Base-by-base conservation (phyloP, 2,888 invertebrate genomes). In the Drosophila paramelanica region DNA sequence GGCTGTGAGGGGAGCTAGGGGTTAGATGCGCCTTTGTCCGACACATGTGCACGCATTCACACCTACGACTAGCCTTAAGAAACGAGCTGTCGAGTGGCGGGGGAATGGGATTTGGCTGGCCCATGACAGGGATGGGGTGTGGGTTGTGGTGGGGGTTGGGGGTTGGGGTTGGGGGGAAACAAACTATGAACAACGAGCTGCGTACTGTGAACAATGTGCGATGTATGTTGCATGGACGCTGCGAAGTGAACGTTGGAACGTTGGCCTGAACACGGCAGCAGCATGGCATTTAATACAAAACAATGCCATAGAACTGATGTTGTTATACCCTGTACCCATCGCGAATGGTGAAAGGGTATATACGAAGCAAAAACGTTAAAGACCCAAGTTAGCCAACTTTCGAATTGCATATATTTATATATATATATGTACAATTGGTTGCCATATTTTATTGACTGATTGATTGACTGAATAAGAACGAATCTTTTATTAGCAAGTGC, bases 11-110 rank as follows among this genome's bases (percentile, higher is more conserved):
- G 27, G 61, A 55, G 58, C 7, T 10, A 46, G 50, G 56, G 20
- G 51, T 49, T 41, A 51, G 46, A 56, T 68, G 52, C 51, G 68
- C 81, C 84, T 69, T 81, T 81, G 81, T 74, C 75, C 71, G 84
- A 73, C 89, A 88, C 89, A 87, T 88, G 88, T 85, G 87, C 87
- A 74, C 87, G 81, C 82, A 78, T 84, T 88, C 87, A 89, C 87
- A 89, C 88, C 87, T 87, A 81, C 78, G 73, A 71, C 70, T 39
- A 55, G 64, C 73, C 62, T 71, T 59, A 81, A 83, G 79, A 77
- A 84, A 74, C 70, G 77, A 73, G 64, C 72, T 67, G 53, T 61
- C 23, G 41, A 11, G 23, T 14, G 6, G 43, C 13, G 7, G 1
- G 1, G 17, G 31, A 36, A 6, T 36, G 36, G 36, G 36, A 13